phyloP scores from a whole-genome alignment of 2,888 invertebrate genomes.

The Chrysina gloriosa region DNA sequence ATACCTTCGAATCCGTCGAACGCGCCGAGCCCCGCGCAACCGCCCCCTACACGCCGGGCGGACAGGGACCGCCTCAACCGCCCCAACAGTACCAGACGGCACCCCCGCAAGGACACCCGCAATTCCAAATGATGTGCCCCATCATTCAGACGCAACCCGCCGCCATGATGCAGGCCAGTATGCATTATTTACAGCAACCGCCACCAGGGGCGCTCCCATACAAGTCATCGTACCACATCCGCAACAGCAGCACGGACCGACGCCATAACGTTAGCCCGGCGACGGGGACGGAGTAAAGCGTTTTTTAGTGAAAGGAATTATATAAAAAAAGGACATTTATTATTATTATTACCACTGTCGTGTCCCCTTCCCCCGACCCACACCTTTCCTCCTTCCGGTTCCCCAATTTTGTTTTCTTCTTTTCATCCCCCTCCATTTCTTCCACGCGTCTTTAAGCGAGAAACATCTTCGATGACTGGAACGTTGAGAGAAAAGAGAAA shows the following conservation, averaged over 20 bases:
- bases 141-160: slow-evolving; percentile 69
- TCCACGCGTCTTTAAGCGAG: too few relatives aligned
- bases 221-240: slow-evolving; percentile 65
- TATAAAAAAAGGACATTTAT: background rate
- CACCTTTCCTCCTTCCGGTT: too few relatives aligned
- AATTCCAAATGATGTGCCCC: slow-evolving; percentile 72
- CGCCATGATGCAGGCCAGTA: slow-evolving; percentile 61
- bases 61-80: slow-evolving; percentile 61
- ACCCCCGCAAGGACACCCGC: slow-evolving; percentile 68
- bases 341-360: background rate
- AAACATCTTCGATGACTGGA: too few relatives aligned
- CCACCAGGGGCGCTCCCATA: slow-evolving; percentile 65
- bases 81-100: slow-evolving; percentile 71
- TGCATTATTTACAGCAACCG: slow-evolving; percentile 67
- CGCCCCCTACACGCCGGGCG: slow-evolving; percentile 54
- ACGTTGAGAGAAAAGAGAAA: too few relatives aligned
- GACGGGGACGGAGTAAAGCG: slow-evolving; percentile 5
- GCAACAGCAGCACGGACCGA: slow-evolving; percentile 63
- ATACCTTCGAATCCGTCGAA: slow-evolving; percentile 68
- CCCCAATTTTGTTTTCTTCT: background rate
- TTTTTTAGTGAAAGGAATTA: slow-evolving; percentile 2
- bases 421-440: too few relatives aligned
- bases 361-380: too few relatives aligned
- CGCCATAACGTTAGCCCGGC: slow-evolving; percentile 57
- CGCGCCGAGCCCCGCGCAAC: slow-evolving; percentile 64